A percentile compares a stretch with the other conserved stretches of the same genome.
Evolutionary conservation across 2,797 vertebrate species (phyloP).

Genomic region (Amazonetta brasiliensis): DNA sequence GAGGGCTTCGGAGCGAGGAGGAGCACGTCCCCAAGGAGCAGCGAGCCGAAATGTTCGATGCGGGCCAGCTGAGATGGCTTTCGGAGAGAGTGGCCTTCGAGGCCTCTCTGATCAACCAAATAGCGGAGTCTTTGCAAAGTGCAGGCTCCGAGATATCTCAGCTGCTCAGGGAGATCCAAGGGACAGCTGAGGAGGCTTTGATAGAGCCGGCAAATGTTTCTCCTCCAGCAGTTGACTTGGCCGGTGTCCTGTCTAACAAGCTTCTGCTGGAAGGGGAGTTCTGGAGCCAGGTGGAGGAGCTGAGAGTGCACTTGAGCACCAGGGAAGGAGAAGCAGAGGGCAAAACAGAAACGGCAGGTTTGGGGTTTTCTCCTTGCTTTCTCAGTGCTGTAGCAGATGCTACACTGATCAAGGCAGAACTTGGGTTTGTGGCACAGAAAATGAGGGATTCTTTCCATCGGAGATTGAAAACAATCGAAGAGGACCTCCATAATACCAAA

Average conservation of each 20-base stretch:
- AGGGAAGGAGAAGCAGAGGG: constrained; percentile 39
- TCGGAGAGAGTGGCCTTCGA: constrained; percentile 90
- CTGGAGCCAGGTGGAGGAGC: constrained; percentile 88
- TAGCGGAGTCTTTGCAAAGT: constrained; percentile 89
- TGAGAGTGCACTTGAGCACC: constrained; percentile 75
- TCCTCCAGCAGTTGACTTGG: constrained; percentile 80
- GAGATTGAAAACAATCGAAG: constrained; percentile 85
- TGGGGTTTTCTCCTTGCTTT: constrained; percentile 26
- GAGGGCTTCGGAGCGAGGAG: not conserved
- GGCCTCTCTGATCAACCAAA: constrained; percentile 88
- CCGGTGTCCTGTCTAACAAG: constrained; percentile 88
- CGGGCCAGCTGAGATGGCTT: constrained; percentile 83
- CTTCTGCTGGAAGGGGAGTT: constrained; percentile 89
- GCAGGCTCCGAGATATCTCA: constrained; percentile 84
- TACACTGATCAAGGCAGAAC: constrained; percentile 87
- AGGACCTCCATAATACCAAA: constrained; percentile 85
- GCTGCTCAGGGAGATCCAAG: constrained; percentile 84
- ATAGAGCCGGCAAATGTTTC: constrained; percentile 78
- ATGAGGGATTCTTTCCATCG: constrained; percentile 87
- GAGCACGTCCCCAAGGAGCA: constrained; percentile 34
- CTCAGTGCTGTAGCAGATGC: constrained; percentile 68
- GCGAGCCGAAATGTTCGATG: constrained; percentile 60
- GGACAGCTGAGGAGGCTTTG: constrained; percentile 76
- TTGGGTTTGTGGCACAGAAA: constrained; percentile 87
- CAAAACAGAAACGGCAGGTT: constrained; percentile 24